These are phyloP conservation scores for Agonopterix heracliana DNA, from an alignment of 2,888 invertebrate species.

Conservation along the genomic window DNA sequence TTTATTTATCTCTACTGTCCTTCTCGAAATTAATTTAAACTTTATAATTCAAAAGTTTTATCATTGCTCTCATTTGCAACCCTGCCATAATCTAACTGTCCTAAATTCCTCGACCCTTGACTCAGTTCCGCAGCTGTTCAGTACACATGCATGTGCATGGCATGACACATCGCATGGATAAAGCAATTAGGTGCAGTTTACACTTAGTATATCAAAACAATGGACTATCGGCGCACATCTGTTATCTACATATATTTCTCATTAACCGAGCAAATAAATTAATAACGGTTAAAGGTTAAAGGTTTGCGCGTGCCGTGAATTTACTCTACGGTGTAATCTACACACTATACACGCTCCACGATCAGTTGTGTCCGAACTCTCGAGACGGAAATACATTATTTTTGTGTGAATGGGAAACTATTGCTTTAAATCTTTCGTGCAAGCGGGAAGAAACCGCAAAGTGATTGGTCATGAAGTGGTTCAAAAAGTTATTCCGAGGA, in stretches of 20 bases:
- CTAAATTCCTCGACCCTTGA: slow-evolving; percentile 4
- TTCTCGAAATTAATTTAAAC: too few relatives aligned
- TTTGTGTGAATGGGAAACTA: slow-evolving; percentile 76
- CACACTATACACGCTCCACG: slow-evolving; percentile 23
- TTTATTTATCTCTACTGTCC: neutral
- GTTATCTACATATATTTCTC: slow-evolving; percentile 52
- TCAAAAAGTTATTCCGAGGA: slow-evolving; percentile 79
- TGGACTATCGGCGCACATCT: slow-evolving; percentile 48
- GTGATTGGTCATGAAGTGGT: slow-evolving; percentile 79
- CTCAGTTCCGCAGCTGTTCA: slow-evolving; percentile 6
- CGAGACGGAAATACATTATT: slow-evolving; percentile 20
- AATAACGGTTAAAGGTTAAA: slow-evolving; percentile 63
- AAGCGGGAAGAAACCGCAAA: slow-evolving; percentile 79
- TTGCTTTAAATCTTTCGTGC: slow-evolving; percentile 77
- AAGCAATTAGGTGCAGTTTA: slow-evolving; percentile 42
- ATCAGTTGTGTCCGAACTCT: slow-evolving; percentile 38
- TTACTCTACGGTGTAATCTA: slow-evolving; percentile 34
- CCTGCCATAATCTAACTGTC: neutral
- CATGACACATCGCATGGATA: slow-evolving; percentile 28
- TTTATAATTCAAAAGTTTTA: too few relatives aligned
- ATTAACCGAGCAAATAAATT: slow-evolving; percentile 61
- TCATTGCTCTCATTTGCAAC: too few relatives aligned
- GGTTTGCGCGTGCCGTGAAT: slow-evolving; percentile 62
- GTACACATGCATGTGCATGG: slow-evolving; percentile 23
- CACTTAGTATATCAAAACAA: slow-evolving; percentile 47